phyloP scores from a whole-genome alignment of 2,113 vertebrate species.

The Nettapus auritus region DNA sequence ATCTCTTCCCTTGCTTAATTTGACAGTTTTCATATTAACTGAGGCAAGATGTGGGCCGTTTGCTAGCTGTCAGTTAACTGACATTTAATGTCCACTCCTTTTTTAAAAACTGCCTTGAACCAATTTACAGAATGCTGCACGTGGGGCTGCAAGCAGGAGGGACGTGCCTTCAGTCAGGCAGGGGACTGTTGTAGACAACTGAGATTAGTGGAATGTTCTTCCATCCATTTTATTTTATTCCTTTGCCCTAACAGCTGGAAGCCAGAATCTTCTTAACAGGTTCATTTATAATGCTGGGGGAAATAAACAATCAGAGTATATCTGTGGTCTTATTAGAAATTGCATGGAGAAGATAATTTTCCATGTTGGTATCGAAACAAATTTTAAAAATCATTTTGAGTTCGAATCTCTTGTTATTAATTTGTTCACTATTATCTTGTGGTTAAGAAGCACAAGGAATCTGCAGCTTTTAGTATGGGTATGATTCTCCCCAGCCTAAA shows the following conservation, averaged over 20 bases:
- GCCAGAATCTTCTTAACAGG: neutral
- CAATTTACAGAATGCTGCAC: neutral
- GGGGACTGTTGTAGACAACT: neutral
- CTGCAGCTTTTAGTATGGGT: neutral
- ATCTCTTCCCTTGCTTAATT: neutral
- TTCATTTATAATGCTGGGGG: neutral
- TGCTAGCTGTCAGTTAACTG: neutral
- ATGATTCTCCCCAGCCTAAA: neutral
- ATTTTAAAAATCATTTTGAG: neutral
- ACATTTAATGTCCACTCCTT: neutral
- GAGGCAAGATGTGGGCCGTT: neutral
- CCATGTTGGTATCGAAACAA: neutral
- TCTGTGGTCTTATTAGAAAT: neutral
- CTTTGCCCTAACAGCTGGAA: neutral
- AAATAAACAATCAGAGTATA: neutral
- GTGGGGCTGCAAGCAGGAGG: neutral
- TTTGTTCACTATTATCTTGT: neutral
- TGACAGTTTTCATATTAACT: neutral
- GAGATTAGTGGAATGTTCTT: neutral
- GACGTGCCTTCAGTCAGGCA: neutral
- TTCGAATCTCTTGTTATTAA: neutral
- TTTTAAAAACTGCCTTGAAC: neutral
- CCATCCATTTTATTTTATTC: neutral
- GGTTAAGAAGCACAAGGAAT: neutral
- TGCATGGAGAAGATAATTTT: fast-evolving